These are phyloP conservation scores for Apostichopus japonicus DNA, from an alignment of 35 echinoderm and acorn worm species.

Conservation along the genomic window DNA sequence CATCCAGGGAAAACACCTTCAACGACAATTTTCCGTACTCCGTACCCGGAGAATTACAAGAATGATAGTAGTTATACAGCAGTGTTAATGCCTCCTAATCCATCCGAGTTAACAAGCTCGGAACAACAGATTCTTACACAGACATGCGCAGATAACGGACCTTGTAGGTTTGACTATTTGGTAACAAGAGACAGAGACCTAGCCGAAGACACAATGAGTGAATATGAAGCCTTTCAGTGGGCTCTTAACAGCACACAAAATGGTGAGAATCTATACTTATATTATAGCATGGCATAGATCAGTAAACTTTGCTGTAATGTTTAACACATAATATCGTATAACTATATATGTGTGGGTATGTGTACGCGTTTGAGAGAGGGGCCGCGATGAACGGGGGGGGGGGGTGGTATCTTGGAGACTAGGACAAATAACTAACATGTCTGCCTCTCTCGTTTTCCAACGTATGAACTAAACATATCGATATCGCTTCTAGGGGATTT, in stretches of 20 bases:
- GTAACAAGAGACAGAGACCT: constrained; percentile 21
- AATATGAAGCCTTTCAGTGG: not conserved
- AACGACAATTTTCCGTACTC: not conserved
- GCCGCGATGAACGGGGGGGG: no score
- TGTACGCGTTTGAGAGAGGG: not conserved
- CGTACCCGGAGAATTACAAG: not conserved
- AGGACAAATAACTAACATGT: no score
- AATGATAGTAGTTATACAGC: not conserved
- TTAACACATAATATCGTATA: not conserved
- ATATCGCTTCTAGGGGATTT: no score
- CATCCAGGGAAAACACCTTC: not conserved
- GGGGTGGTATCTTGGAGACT: no score
- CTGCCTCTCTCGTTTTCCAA: no score
- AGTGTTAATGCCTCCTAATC: not conserved
- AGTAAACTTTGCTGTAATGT: not conserved
- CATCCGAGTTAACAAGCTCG: not conserved
- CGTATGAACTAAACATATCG: no score
- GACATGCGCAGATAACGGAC: constrained; percentile 19
- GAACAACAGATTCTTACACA: not conserved
- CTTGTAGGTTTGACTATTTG: constrained; percentile 28
- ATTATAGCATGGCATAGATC: no score
- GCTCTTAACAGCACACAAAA: not conserved
- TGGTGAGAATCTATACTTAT: constrained; percentile 3
- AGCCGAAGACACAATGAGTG: not conserved
- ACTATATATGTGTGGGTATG: not conserved